A percentile compares a stretch with the other conserved stretches of the same genome.
phyloP scores from a whole-genome alignment of 2,113 vertebrate genomes.

The Cyanoderma ruficeps region DNA sequence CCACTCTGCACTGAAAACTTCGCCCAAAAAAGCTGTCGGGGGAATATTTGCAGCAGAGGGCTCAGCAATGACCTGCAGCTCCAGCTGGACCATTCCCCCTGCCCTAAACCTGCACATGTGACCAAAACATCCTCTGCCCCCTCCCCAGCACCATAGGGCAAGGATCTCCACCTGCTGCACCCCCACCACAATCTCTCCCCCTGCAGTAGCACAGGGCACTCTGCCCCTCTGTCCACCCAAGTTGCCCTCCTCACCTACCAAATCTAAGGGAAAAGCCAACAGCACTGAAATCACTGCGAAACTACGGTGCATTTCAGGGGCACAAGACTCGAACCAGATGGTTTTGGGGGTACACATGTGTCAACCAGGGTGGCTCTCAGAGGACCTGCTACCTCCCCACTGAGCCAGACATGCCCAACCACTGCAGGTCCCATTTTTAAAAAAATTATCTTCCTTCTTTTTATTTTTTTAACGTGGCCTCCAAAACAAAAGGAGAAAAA shows the following conservation, averaged over 20 bases:
- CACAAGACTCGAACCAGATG: not conserved
- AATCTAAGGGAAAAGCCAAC: not conserved
- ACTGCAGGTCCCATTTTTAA: not conserved
- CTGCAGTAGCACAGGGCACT: not conserved
- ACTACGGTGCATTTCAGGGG: not conserved
- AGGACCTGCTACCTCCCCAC: slow-evolving; percentile 15
- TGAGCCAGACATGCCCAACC: not conserved
- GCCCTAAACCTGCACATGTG: not conserved
- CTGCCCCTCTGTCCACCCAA: fast-evolving
- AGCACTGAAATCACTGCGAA: not conserved
- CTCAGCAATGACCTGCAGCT: not conserved
- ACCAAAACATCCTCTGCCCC: not conserved
- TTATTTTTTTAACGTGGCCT: slow-evolving; percentile 51
- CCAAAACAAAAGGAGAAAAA: slow-evolving; percentile 39
- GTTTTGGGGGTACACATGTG: not conserved
- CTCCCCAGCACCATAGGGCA: fast-evolving
- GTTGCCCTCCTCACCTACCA: not conserved
- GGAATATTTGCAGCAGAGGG: not conserved
- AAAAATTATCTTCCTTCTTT: not conserved
- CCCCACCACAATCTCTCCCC: not conserved
- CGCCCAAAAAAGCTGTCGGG: not conserved
- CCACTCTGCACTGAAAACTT: slow-evolving; percentile 14
- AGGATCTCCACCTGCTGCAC: not conserved
- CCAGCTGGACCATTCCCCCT: not conserved
- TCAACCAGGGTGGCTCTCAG: not conserved